These are phyloP conservation scores for Meloidogyne exigua DNA, from an alignment of 1,140 invertebrate genomes.

Conservation along the genomic window DNA sequence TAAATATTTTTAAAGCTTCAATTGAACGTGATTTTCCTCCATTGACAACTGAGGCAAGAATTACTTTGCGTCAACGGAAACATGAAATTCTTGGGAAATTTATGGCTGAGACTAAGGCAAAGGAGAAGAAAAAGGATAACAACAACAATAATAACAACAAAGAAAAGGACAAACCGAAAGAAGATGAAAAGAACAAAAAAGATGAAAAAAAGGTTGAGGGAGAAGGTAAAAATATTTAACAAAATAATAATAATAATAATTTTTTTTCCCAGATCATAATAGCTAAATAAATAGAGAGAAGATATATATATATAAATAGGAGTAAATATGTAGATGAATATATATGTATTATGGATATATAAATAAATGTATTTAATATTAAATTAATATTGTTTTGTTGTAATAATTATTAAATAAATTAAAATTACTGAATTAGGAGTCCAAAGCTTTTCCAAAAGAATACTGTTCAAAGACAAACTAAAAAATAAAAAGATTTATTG, in stretches of 20 bases:
- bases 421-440: constrained; percentile 37
- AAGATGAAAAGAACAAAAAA: not conserved
- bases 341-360: too few species aligned
- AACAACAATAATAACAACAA: not conserved
- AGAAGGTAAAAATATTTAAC: not conserved
- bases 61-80: not conserved
- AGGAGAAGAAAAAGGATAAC: not conserved
- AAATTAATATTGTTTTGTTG: too few species aligned
- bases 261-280: not conserved
- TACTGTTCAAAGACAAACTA: constrained; percentile 56
- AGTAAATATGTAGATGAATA: too few species aligned
- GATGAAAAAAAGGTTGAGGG: not conserved
- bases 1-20: constrained; percentile 1
- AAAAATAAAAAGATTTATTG: not conserved
- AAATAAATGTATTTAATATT: too few species aligned
- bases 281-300: not conserved
- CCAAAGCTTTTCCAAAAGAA: constrained; percentile 60
- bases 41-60: constrained; percentile 1
- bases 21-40: not conserved
- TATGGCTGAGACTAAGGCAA: not conserved
- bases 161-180: not conserved
- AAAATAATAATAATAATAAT: not conserved
- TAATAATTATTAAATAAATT: not conserved
- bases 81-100: constrained; percentile 2
- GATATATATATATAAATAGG: too few species aligned